A percentile compares a stretch with the other conserved stretches of the same genome.
phyloP scores from a whole-genome alignment of 2,113 vertebrate genomes.

The Peucedramus taeniatus region DNA sequence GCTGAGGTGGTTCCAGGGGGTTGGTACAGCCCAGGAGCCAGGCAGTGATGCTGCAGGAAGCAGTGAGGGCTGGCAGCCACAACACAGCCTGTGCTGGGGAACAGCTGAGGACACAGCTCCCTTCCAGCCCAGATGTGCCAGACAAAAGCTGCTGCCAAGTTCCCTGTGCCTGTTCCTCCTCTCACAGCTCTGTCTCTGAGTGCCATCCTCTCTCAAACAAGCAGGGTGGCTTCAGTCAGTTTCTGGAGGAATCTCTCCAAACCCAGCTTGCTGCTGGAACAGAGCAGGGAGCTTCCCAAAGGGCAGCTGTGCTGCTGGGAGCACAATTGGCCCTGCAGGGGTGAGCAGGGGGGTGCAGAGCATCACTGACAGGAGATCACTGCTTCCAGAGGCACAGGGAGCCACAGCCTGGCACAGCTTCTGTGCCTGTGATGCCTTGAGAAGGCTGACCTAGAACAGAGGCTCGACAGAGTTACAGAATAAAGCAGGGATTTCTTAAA shows the following conservation, averaged over 20 bases:
- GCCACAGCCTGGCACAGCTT: neutral
- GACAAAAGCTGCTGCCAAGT: neutral
- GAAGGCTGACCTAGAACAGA: neutral
- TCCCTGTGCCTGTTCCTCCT: neutral
- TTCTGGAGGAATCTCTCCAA: neutral
- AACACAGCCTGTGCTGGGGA: neutral
- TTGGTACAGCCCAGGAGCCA: neutral
- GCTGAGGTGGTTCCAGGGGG: no score
- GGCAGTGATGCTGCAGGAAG: neutral
- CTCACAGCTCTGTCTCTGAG: neutral
- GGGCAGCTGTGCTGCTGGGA: neutral
- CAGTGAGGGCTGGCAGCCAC: neutral
- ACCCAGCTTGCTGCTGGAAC: neutral
- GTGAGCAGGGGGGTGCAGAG: neutral
- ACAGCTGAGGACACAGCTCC: neutral
- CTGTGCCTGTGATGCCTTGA: neutral
- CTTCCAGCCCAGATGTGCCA: neutral
- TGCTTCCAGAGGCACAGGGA: neutral
- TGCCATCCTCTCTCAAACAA: neutral
- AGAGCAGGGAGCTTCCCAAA: neutral
- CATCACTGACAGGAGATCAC: neutral
- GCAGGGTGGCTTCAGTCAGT: neutral
- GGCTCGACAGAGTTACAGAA: fast-evolving
- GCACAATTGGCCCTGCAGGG: neutral
- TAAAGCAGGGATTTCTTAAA: neutral